Percentiles rank a stretch among this genome's conserved stretches.
Conservation (phyloP, 2,888 invertebrate genomes). For the Thysanoteuthis rhombus region DNA sequence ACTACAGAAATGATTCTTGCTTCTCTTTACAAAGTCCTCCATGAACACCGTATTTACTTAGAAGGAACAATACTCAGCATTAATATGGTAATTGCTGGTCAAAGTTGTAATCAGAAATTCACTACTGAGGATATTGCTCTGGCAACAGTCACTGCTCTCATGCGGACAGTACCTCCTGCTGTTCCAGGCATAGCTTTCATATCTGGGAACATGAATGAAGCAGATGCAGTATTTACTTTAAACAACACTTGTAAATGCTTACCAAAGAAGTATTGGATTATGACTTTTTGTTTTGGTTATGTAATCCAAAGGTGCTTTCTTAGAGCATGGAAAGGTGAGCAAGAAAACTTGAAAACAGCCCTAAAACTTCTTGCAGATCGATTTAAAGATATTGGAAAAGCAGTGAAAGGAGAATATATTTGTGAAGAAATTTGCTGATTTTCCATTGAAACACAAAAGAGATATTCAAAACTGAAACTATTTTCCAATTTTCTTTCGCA, state of each 20-base stretch:
- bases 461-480: too few species aligned
- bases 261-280: neutral
- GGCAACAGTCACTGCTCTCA: neutral
- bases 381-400: neutral
- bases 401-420: neutral
- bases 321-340: neutral
- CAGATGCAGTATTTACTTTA: neutral
- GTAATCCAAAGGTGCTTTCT: neutral
- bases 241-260: neutral
- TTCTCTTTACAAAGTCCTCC: neutral
- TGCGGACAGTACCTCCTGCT: neutral
- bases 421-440: neutral
- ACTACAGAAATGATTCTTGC: neutral
- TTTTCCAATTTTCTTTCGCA: too few species aligned
- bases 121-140: neutral
- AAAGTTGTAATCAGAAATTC: neutral
- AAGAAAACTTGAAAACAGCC: neutral
- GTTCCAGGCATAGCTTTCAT: neutral
- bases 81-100: neutral
- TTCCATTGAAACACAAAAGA: too few species aligned
- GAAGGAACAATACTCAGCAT: neutral
- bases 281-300: neutral
- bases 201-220: neutral
- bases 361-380: neutral
- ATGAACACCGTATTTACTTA: neutral